Evolutionary conservation across 35 echinoderm and acorn worm genomes (phyloP).

Genomic region (Apostichopus japonicus): DNA sequence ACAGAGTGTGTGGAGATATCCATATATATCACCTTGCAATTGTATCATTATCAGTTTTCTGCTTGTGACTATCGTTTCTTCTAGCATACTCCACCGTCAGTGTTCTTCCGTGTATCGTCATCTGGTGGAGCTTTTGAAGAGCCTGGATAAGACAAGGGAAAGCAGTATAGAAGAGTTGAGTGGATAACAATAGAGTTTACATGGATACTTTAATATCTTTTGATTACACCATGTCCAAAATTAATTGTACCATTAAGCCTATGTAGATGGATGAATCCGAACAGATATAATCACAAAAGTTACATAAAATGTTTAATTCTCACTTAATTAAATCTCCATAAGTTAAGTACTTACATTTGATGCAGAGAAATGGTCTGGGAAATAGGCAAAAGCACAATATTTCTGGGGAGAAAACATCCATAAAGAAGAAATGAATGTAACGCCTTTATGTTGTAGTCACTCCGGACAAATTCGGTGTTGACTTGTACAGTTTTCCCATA

Average conservation of each 20-base stretch:
- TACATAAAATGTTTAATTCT: no score
- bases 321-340: no score
- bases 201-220: no score
- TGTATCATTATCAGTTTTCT: neutral
- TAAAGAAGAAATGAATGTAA: neutral
- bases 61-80: constrained; percentile 39
- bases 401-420: constrained; percentile 67
- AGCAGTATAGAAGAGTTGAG: neutral
- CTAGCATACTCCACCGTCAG: constrained; percentile 83
- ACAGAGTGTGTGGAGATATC: neutral
- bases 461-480: no score
- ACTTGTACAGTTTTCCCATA: no score
- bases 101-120: constrained; percentile 79
- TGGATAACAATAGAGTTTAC: no score
- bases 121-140: constrained; percentile 73
- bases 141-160: constrained; percentile 40
- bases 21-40: neutral
- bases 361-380: constrained; percentile 68
- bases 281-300: no score
- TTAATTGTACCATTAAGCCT: no score
- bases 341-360: constrained; percentile 58
- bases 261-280: no score
- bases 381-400: constrained; percentile 91
- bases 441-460: no score
- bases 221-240: neutral